Base-by-base conservation (phyloP, 2,888 invertebrate genomes). In the Blomia tropicalis region DNA sequence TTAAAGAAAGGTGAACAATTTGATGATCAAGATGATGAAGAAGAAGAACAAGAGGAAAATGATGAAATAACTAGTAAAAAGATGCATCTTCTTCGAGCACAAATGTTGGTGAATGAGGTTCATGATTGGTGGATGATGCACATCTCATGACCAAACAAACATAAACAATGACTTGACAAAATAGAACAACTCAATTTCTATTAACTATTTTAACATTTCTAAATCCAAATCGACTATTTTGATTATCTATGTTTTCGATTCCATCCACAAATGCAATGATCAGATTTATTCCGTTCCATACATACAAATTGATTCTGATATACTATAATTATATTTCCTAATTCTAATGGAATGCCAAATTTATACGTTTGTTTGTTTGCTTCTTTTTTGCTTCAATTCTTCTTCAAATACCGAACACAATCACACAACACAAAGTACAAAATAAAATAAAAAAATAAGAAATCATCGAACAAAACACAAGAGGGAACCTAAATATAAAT, bases 41-140 rank as follows among this genome's bases (percentile, higher is more conserved):
- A 47, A 7, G 51, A 47, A 14, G 7, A 7, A 27, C 27, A 14
- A 11, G 51, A 47, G 7, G 51, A 25, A 27, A 7, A 11, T 19
- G 51, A 27, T n/a, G 51, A 47, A 11, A 58, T 30, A 17, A 58
- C 31, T 47, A n/a, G 17, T 11, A 62, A 62, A 36, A 58, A 58
- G 58, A 58, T 58, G 43, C 17, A 22, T 27, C 29, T 25, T 7
- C 4, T 62, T 44, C 31, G 44, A 22, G 62, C 62, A n/a, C 62
- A 62, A 4, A n/a, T 62, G 5, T 22, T 80, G 2, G 79, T 85
- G 69, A 79, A 81, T 69, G 87, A 87, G 75, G 84, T 87, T 63
- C 80, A 81, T 70, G 82, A 85, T 70, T 88, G 88, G 88, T 88
- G 87, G 88, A 27, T 56, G 2, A 27, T 56, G 29, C 56, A 56